These are phyloP conservation scores for Bagarius yarrelli DNA, from an alignment of 2,113 vertebrate genomes.

Conservation along the genomic window DNA sequence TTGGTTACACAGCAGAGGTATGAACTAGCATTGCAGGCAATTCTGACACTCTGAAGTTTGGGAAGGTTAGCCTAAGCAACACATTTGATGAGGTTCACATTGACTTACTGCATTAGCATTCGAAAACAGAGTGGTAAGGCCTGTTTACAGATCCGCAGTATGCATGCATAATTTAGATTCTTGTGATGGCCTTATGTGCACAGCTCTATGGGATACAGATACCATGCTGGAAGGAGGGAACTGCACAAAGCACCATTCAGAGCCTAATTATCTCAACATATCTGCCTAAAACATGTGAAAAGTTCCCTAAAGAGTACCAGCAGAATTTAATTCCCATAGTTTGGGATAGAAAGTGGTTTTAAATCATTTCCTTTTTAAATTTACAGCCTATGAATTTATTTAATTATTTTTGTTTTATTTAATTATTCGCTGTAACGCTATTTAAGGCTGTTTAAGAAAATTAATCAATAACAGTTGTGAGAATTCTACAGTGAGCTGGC, in stretches of 20 bases:
- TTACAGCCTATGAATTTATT: background rate
- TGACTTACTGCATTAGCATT: background rate
- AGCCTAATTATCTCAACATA: constrained; percentile 5
- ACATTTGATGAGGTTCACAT: background rate
- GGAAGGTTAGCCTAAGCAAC: background rate
- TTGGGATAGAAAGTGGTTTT: background rate
- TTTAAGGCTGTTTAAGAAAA: too few species aligned
- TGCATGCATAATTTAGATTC: constrained; percentile 20
- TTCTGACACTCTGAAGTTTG: background rate
- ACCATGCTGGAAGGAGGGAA: background rate
- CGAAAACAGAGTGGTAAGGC: constrained; percentile 2
- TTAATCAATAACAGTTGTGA: background rate
- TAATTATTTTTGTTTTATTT: background rate
- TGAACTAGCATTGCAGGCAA: background rate
- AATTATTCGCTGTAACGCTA: background rate
- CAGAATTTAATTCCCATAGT: background rate
- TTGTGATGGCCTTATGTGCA: background rate
- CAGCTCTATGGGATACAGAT: background rate
- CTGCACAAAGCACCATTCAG: background rate
- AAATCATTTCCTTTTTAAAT: background rate
- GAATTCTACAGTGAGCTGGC: background rate
- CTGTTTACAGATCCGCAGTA: constrained; percentile 8
- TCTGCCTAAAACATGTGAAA: background rate
- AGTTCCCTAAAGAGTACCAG: background rate
- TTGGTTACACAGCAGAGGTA: background rate